A percentile compares a stretch with the other conserved stretches of the same genome.
Conservation (phyloP, 2,113 vertebrate species). For the Lampris megalopsis region DNA sequence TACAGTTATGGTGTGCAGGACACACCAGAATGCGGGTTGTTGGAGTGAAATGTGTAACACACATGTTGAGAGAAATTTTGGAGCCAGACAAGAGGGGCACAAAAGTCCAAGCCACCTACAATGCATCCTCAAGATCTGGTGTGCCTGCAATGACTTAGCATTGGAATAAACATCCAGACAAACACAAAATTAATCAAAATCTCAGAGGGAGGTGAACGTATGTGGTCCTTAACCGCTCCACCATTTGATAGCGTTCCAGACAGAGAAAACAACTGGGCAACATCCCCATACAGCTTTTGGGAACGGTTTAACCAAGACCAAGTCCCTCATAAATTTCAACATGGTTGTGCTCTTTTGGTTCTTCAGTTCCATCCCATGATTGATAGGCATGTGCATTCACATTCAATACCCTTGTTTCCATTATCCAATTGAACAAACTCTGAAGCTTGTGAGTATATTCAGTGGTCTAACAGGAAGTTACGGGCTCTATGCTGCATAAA, state of each 20-base stretch:
- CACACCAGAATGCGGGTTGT: slow-evolving; percentile 38
- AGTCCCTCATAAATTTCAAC: slow-evolving; percentile 43
- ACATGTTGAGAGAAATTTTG: slow-evolving; percentile 62
- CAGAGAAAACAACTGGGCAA: slow-evolving; percentile 50
- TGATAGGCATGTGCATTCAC: slow-evolving; percentile 21
- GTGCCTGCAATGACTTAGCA: slow-evolving; percentile 33
- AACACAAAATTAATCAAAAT: slow-evolving; percentile 67
- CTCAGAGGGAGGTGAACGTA: slow-evolving; percentile 32
- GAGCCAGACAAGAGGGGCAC: slow-evolving; percentile 32
- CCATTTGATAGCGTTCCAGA: slow-evolving; percentile 39
- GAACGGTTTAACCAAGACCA: slow-evolving; percentile 25
- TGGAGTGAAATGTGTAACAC: slow-evolving; percentile 71
- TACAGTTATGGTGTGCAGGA: slow-evolving; percentile 59
- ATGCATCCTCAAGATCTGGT: slow-evolving; percentile 46
- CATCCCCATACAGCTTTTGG: slow-evolving; percentile 38
- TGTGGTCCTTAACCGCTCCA: slow-evolving; percentile 40
- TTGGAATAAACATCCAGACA: slow-evolving; percentile 49
- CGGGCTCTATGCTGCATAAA: not conserved
- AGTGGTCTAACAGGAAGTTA: slow-evolving; percentile 3
- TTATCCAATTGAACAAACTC: slow-evolving; percentile 9
- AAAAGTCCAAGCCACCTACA: slow-evolving; percentile 50
- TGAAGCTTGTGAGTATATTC: not conserved
- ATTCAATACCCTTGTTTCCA: slow-evolving; percentile 21
- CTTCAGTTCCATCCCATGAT: slow-evolving; percentile 2
- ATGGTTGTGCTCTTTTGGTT: slow-evolving; percentile 7